These are phyloP conservation scores for Xestia rhomboidea DNA, from an alignment of 2,888 invertebrate species.

Conservation along the genomic window DNA sequence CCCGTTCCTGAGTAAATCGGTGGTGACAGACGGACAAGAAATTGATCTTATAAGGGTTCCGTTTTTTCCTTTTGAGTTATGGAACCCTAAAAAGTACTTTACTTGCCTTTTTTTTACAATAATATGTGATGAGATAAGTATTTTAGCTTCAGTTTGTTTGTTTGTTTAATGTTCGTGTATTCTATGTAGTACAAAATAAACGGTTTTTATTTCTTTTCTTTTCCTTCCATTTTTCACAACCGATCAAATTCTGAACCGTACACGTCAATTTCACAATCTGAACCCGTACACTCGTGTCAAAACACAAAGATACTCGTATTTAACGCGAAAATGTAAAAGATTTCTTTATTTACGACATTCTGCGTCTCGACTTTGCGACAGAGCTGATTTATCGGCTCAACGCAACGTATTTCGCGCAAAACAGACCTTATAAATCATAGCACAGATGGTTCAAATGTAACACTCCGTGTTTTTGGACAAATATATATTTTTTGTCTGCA, in stretches of 20 bases:
- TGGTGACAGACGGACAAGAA: no score
- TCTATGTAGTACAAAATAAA: not conserved
- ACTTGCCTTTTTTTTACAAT: no score
- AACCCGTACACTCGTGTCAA: conserved; percentile 35
- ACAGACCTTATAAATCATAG: conserved; percentile 79
- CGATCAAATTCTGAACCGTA: conserved; percentile 3
- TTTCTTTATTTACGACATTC: conserved; percentile 74
- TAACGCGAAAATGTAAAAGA: conserved; percentile 60
- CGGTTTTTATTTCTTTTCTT: not conserved
- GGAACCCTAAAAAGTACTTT: no score
- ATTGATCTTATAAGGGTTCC: no score
- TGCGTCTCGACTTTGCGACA: conserved; percentile 66
- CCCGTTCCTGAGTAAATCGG: no score
- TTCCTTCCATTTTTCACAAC: not conserved
- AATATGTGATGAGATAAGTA: no score
- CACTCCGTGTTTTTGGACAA: conserved; percentile 70
- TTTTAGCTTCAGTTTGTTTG: no score
- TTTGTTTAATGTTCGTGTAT: no score
- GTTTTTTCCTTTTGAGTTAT: no score
- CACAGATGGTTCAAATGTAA: conserved; percentile 78
- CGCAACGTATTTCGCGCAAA: conserved; percentile 72
- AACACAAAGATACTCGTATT: conserved; percentile 50
- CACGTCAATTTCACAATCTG: not conserved
- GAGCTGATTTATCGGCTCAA: conserved; percentile 72
- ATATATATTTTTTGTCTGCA: conserved; percentile 54